A percentile compares a stretch with the other conserved stretches of the same genome.
phyloP scores from a whole-genome alignment of 1,140 invertebrate species.

The Bombus vancouverensis region DNA sequence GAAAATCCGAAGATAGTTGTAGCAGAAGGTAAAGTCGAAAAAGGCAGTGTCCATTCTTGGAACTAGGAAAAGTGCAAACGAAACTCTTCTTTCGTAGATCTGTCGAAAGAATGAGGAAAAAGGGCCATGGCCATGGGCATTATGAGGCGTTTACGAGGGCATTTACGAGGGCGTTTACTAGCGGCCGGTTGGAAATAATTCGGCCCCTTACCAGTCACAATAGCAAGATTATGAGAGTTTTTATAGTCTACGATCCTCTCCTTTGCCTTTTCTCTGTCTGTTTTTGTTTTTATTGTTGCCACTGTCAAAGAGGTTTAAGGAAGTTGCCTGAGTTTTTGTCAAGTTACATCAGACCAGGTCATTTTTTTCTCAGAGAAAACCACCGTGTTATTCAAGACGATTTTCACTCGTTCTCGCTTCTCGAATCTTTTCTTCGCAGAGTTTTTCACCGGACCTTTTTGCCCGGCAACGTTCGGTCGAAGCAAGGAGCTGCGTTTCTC shows the following conservation, averaged over 20 bases:
- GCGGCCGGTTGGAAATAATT: conserved; percentile 57
- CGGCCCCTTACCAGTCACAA: conserved; percentile 52
- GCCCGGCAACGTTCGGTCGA: neutral
- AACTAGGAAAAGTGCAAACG: conserved; percentile 9
- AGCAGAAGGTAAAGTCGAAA: too few relatives aligned
- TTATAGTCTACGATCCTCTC: conserved; percentile 31
- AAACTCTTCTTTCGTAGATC: neutral
- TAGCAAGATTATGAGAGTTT: conserved; percentile 60
- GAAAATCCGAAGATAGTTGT: neutral
- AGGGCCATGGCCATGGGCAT: conserved; percentile 16
- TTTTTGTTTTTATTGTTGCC: conserved; percentile 45
- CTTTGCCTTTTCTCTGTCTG: neutral
- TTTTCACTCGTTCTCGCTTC: conserved; percentile 48
- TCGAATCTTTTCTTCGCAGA: conserved; percentile 26
- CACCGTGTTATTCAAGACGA: conserved; percentile 32
- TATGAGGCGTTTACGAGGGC: conserved; percentile 59
- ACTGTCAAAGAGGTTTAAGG: conserved; percentile 46
- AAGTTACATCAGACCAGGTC: neutral
- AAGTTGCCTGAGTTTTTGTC: conserved; percentile 48
- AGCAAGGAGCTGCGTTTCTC: conserved; percentile 71
- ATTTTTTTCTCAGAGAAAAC: conserved; percentile 53
- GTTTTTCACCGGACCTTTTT: conserved; percentile 56
- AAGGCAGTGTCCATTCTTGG: neutral
- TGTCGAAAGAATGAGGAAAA: conserved; percentile 22
- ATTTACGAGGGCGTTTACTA: conserved; percentile 63